Base-by-base conservation (phyloP, 2,888 invertebrate genomes). In the Callyntrura guangdongensis region DNA sequence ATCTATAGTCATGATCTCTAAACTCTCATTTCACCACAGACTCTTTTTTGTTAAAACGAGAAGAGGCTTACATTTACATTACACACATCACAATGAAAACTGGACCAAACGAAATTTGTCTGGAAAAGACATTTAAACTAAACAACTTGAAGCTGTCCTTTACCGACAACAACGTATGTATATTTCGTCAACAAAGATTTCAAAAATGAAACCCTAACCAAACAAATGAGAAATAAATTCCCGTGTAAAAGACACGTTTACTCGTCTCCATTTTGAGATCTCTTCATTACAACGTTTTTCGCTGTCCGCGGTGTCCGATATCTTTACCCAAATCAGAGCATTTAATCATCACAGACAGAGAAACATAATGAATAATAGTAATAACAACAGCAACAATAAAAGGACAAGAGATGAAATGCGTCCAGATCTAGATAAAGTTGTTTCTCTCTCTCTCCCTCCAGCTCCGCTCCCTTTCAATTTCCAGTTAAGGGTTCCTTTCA, bases 361-460 rank as follows among this genome's bases (percentile, higher is more conserved):
- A 74, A 17, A 74, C n/a, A 17, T 17, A 45, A 49, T 9, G 49
- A 17, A 11, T 14, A 74, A 36, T 27, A 17, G 1, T 14, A 74
- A 36, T 27, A 11, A 69, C 69, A 69, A 74, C 45, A 22, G 45
- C 45, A 22, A 12, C 47, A 47, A 87, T 17, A 36, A 36, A 36
- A 36, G 36, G 36, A 9, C 8, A 36, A 45, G n/a, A 25, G 72
- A 82, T 88, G 67, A 69, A 82, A 88, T 45, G 20, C 25, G 69
- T 36, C 17, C 64, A 82, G 69, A 82, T 47, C 82, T 79, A 88
- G 88, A 88, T 88, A 88, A 88, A 36, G 49, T 17, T 79, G 49
- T 53, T 47, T 45, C 27, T 45, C 45, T 47, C 86, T 64, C 14
- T 14, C 61, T 64, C 69, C 36, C n/a, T n/a, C n/a, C n/a, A n/a